Conservation (phyloP, 35 echinoderm and acorn worm species). For the Acanthaster planci region DNA sequence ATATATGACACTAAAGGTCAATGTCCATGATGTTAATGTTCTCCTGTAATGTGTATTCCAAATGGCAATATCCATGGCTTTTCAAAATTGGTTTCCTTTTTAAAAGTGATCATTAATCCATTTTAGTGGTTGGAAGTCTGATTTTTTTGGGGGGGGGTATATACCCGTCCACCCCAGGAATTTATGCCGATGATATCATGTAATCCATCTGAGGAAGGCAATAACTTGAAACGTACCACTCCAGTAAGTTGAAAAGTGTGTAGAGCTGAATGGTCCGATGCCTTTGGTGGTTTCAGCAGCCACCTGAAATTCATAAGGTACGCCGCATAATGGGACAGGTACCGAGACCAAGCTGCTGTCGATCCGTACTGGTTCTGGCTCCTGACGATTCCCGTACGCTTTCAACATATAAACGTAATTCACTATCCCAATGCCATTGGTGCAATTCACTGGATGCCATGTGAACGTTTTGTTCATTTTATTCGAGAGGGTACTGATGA, state of each 20-base stretch:
- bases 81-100: too few species aligned
- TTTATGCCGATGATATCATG: too few species aligned
- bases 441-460: not conserved
- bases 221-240: not conserved
- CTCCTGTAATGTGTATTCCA: too few species aligned
- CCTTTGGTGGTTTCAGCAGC: slow-evolving; percentile 3
- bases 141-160: too few species aligned
- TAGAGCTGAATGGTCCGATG: not conserved
- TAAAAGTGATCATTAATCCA: too few species aligned
- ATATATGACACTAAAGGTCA: too few species aligned
- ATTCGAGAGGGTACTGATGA: too few species aligned
- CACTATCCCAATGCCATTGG: not conserved
- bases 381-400: not conserved
- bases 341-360: not conserved
- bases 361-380: not conserved
- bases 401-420: not conserved
- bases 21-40: too few species aligned
- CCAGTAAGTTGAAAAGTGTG: not conserved
- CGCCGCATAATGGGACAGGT: not conserved
- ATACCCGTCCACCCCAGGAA: too few species aligned
- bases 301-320: not conserved
- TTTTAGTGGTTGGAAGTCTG: too few species aligned
- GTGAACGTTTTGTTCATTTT: not conserved
- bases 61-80: too few species aligned
- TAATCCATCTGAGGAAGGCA: too few species aligned